Evolutionary conservation across 2,113 vertebrate genomes (phyloP).

Genomic region (Alligator mississippiensis): DNA sequence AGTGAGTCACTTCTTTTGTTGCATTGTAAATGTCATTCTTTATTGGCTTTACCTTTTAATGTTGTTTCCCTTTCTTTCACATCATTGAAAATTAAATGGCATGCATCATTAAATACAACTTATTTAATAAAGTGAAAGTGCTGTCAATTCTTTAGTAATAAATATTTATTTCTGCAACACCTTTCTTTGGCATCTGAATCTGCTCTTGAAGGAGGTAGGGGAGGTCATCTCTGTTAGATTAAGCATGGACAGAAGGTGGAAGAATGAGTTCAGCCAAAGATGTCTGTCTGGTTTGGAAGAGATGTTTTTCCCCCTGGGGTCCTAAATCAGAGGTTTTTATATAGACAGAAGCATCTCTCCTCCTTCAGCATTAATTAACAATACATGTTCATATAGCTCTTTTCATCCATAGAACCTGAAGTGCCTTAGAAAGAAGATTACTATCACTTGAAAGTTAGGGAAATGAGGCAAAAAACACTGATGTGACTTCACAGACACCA

Average conservation of each 20-base stretch:
- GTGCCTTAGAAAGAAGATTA: not conserved
- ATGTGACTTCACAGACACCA: not conserved
- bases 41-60: not conserved
- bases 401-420: not conserved
- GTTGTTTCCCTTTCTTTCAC: not conserved
- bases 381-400: not conserved
- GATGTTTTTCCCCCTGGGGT: not conserved
- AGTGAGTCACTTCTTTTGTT: constrained; percentile 22
- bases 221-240: not conserved
- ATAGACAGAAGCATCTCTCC: not conserved
- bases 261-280: not conserved
- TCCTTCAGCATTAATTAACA: not conserved
- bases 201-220: not conserved
- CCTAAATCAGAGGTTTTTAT: not conserved
- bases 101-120: not conserved
- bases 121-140: not conserved
- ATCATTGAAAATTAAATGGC: not conserved
- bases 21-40: constrained; percentile 5
- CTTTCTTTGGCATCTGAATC: not conserved
- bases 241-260: no score
- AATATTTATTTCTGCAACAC: not conserved
- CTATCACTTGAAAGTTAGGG: not conserved
- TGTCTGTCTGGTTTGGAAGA: not conserved
- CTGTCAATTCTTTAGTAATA: rapidly evolving
- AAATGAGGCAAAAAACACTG: not conserved